Percentiles rank a stretch among this genome's conserved stretches.
Evolutionary conservation across 2,113 vertebrate genomes (phyloP).

Genomic region (Phylloscopus trochiloides): DNA sequence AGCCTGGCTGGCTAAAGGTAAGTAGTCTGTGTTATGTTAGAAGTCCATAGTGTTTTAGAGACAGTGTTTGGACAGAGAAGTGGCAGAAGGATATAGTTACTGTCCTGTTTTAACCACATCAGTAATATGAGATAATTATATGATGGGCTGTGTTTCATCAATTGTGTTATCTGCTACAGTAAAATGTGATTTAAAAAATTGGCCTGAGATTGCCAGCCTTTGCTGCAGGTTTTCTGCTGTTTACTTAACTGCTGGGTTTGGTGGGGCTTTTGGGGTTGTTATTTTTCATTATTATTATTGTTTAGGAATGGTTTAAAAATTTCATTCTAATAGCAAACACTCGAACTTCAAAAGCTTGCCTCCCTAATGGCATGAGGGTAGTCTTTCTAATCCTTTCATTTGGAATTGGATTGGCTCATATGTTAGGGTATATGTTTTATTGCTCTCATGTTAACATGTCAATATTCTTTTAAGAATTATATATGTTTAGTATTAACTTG

Average conservation of each 20-base stretch:
- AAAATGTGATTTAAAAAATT: slow-evolving; percentile 59
- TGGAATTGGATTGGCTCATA: background rate
- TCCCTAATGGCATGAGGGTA: background rate
- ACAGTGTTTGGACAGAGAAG: background rate
- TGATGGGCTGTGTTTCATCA: slow-evolving; percentile 25
- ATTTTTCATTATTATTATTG: background rate
- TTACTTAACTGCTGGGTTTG: background rate
- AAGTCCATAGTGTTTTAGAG: background rate
- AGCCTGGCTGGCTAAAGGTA: background rate
- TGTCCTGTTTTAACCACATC: slow-evolving; percentile 41
- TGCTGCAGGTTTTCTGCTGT: background rate
- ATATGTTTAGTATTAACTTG: background rate
- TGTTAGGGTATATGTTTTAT: background rate
- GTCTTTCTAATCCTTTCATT: background rate
- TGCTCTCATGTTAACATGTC: background rate
- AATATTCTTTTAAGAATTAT: background rate
- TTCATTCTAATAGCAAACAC: background rate
- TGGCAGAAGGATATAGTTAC: slow-evolving; percentile 29
- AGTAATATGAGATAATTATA: slow-evolving; percentile 63
- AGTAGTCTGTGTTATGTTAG: background rate
- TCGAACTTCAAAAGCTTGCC: background rate
- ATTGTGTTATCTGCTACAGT: slow-evolving; percentile 20
- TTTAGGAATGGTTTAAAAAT: background rate
- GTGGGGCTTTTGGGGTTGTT: too few species aligned
- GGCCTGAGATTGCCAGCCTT: slow-evolving; percentile 21